Base-by-base conservation (phyloP, 2,113 vertebrate species). In the Gobius niger region DNA sequence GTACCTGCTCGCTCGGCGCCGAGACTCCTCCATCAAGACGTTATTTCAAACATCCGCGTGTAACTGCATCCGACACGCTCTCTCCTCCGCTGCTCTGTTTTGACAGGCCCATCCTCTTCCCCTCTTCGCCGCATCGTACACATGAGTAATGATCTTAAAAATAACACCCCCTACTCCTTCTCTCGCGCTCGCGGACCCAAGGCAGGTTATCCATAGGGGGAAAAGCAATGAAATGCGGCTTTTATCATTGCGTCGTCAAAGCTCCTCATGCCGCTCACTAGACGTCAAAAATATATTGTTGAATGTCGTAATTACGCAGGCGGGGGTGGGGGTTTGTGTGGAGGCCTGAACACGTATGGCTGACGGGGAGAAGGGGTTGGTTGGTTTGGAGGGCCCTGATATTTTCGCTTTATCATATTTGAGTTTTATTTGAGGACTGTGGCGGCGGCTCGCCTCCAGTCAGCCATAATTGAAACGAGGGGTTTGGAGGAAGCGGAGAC, bases 381-480 rank as follows among this genome's bases (percentile, higher is more conserved):
- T 34, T 34, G 24, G 24, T 34, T 34, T 34, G 24, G 24, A 34
- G 47, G 44, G 72, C 75, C 73, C 83, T 86, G 78, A 84, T 87
- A 86, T 80, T 88, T 72, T 80, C 78, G 85, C 83, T 85, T 87
- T 86, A 87, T 89, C 85, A 89, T 86, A 87, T 90, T 90, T 88
- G 86, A 88, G 83, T 87, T 89, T 89, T 87, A 87, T 88, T 89
- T 85, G 83, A 88, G 83, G 83, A 82, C 47, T 73, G 77, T 80
- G 85, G 87, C 85, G 72, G 83, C 76, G 44, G 76, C 61, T 56
- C 62, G 89, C 89, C 87, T 89, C 86, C 83, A 88, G 87, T 88
- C 89, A 88, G 86, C 87, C 85, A 82, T 90, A 86, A 89, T 87
- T 88, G 89, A 90, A 90, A 87, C 73, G 83, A 85, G 85, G 82